These are phyloP conservation scores for Torymus texanus DNA, from an alignment of 2,888 invertebrate species.

Conservation along the genomic window DNA sequence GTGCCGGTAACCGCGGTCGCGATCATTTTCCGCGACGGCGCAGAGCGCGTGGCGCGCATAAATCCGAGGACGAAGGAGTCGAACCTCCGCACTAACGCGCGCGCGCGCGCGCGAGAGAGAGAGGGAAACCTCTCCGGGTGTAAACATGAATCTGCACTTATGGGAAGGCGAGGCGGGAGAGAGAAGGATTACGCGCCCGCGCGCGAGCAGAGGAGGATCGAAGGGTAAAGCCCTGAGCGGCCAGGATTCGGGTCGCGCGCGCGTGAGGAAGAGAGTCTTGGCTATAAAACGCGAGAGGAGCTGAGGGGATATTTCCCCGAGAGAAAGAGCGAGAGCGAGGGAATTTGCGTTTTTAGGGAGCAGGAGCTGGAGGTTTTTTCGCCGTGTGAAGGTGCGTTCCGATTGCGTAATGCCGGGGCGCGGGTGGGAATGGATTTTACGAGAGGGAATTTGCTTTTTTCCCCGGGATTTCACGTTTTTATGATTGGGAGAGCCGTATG, in stretches of 20 bases:
- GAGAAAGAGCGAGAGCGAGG: neutral
- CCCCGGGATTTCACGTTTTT: neutral
- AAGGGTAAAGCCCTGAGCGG: constrained; percentile 17
- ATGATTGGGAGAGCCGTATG: no score
- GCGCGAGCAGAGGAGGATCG: constrained; percentile 6
- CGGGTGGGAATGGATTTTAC: constrained; percentile 26
- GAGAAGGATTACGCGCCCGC: constrained; percentile 56
- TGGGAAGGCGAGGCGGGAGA: constrained; percentile 54
- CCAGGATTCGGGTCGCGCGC: constrained; percentile 4
- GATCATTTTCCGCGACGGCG: constrained; percentile 32
- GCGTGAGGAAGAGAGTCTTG: neutral
- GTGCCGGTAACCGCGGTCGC: neutral
- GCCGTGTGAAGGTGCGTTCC: constrained; percentile 2
- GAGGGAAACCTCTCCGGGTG: constrained; percentile 57
- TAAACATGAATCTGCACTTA: constrained; percentile 68
- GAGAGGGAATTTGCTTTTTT: neutral
- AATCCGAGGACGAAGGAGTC: constrained; percentile 19
- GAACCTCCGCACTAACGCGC: neutral
- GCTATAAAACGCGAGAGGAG: neutral
- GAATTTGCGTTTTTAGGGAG: neutral
- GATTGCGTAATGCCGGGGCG: constrained; percentile 5
- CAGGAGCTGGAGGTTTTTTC: neutral
- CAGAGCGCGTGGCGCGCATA: constrained; percentile 33
- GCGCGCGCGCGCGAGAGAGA: neutral
- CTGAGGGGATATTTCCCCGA: neutral